A percentile compares a stretch with the other conserved stretches of the same genome.
These are phyloP conservation scores for Heliconius ethilla DNA, from an alignment of 2,888 invertebrate genomes.

Conservation along the genomic window DNA sequence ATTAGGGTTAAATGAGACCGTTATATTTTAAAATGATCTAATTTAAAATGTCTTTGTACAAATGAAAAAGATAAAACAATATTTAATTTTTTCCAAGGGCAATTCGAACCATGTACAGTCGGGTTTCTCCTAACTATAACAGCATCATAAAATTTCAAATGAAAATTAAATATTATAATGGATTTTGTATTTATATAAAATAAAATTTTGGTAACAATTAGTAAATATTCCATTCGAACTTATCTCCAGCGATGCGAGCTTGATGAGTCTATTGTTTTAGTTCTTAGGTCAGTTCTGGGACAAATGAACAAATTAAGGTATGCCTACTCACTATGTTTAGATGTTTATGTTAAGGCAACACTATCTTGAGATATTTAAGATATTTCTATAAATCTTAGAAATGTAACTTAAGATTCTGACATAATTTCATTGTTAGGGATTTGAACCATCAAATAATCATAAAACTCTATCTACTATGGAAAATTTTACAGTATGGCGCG, in stretches of 20 bases:
- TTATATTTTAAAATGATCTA: too few relatives aligned
- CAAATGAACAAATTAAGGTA: conserved; percentile 16
- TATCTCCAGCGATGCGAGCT: conserved; percentile 19
- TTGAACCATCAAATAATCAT: neutral
- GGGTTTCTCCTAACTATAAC: neutral
- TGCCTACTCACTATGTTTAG: neutral
- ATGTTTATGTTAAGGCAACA: neutral
- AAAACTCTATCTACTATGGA: neutral
- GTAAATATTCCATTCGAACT: conserved; percentile 6
- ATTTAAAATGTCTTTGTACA: neutral
- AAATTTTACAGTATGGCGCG: too few relatives aligned
- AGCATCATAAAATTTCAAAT: neutral
- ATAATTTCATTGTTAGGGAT: neutral
- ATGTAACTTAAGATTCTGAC: neutral
- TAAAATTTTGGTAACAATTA: conserved; percentile 12
- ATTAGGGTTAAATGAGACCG: too few relatives aligned
- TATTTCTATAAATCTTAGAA: neutral
- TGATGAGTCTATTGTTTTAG: conserved; percentile 25
- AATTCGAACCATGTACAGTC: neutral
- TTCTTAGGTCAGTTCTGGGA: conserved; percentile 17
- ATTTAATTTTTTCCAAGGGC: neutral
- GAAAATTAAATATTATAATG: neutral
- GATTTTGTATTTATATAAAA: neutral
- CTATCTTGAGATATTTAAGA: neutral
- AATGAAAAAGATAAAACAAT: neutral